Percentiles rank a stretch among this genome's conserved stretches.
These are phyloP conservation scores for Rhinoraja longicauda DNA, from an alignment of 2,797 vertebrate species.

Conservation along the genomic window DNA sequence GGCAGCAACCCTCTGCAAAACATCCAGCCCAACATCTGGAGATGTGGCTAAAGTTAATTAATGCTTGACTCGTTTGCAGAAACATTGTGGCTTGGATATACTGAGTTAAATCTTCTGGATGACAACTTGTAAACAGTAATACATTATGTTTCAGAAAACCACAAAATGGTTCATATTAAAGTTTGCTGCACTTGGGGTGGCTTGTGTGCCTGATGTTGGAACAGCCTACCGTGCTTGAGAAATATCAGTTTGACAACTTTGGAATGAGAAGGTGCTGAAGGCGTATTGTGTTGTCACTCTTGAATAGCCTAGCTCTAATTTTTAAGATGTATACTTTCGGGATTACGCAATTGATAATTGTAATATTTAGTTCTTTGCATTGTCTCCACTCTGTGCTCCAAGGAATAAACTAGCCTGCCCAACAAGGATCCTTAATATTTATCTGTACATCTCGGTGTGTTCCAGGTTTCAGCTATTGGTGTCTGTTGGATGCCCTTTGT, in stretches of 20 bases:
- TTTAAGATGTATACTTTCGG: not conserved
- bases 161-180: not conserved
- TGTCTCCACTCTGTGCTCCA: not conserved
- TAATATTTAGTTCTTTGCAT: not conserved
- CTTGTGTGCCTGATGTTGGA: not conserved
- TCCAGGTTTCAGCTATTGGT: not conserved
- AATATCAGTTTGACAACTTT: not conserved
- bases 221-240: not conserved
- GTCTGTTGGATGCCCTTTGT: not conserved
- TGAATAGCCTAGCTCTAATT: not conserved
- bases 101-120: not conserved
- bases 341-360: not conserved
- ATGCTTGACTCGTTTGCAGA: not conserved
- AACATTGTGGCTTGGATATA: slow-evolving; percentile 28
- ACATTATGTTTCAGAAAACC: not conserved
- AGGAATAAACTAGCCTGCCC: no score
- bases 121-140: not conserved
- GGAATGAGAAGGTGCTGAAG: not conserved
- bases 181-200: not conserved
- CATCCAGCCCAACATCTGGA: not conserved
- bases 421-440: not conserved
- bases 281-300: not conserved
- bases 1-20: not conserved
- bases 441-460: not conserved
- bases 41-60: not conserved